Base-by-base conservation (phyloP, 2,797 vertebrate species). In the Cuniculus paca region DNA sequence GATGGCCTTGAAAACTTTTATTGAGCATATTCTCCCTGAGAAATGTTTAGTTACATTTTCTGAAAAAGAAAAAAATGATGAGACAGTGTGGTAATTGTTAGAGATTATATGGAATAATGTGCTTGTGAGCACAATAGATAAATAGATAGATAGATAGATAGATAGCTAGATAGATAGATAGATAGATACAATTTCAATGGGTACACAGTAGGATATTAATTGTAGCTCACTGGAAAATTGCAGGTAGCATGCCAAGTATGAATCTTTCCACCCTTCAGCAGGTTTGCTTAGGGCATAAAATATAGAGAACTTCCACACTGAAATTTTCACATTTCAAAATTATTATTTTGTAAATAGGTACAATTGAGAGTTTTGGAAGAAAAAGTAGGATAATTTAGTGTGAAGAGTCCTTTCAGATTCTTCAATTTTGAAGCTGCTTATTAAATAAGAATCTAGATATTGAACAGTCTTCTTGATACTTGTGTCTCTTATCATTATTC, bases 291-390 rank as follows among this genome's bases (percentile, higher is more conserved):
- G 68, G 58, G 87, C 52, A 72, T 70, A 74, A 96, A 90, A 48
- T 60, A 58, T 13, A 0, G 48, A 85, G 65, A 93, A 79, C n/a
- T 11, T 94, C 39, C 79, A 39, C 26, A 20, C 34, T 72, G 7
- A 91, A n/a, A 45, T 63, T 77, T 90, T 63, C n/a, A 90, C 11
- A 34, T 81, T 85, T 80, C 81, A 88, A 90, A 90, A 79, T 85
- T 65, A 42, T 58, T 11, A 36, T 86, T 92, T 84, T 94, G 78
- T 90, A 20, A 95, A n/a, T 78, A 79, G 31, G 1, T 87, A 0
- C 54, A 24, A 8, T 48, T 88, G 45, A 58, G 31, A 74, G 19
- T 60, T 58, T 77, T 54, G 61, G 52, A 24, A 65, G n/a, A 77
- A 86, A 17, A 79, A 63, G 16, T 75, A 28, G 16, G 36, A 50